Conservation (phyloP, 2,113 vertebrate genomes). For the Caloenas nicobarica region DNA sequence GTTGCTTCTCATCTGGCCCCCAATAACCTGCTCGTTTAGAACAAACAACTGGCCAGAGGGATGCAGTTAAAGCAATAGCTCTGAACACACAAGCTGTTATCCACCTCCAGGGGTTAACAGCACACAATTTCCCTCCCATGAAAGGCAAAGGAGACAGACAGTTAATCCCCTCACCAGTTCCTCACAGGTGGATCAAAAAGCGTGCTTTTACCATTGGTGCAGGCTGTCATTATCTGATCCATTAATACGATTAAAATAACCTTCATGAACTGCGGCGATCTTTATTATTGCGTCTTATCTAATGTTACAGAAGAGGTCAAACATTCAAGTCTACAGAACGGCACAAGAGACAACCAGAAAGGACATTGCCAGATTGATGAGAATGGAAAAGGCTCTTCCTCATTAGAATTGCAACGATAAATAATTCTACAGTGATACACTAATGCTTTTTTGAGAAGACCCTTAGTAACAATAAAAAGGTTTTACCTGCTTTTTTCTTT, state of each 20-base stretch:
- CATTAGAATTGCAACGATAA: background rate
- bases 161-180: background rate
- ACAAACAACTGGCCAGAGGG: background rate
- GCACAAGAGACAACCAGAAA: background rate
- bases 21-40: background rate
- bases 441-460: background rate
- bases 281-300: background rate
- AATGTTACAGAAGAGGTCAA: background rate
- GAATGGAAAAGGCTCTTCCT: background rate
- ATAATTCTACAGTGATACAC: background rate
- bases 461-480: background rate
- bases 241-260: background rate
- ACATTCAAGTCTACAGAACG: rapidly evolving
- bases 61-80: background rate
- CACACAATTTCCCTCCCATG: background rate
- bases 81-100: background rate
- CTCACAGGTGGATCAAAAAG: background rate
- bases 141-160: background rate
- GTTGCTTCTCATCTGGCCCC: background rate
- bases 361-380: background rate
- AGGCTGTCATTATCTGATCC: background rate
- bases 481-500: background rate
- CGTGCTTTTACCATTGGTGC: background rate
- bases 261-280: background rate
- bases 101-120: background rate